These are phyloP conservation scores for Synergus umbraculus DNA, from an alignment of 2,888 invertebrate species.

Conservation along the genomic window DNA sequence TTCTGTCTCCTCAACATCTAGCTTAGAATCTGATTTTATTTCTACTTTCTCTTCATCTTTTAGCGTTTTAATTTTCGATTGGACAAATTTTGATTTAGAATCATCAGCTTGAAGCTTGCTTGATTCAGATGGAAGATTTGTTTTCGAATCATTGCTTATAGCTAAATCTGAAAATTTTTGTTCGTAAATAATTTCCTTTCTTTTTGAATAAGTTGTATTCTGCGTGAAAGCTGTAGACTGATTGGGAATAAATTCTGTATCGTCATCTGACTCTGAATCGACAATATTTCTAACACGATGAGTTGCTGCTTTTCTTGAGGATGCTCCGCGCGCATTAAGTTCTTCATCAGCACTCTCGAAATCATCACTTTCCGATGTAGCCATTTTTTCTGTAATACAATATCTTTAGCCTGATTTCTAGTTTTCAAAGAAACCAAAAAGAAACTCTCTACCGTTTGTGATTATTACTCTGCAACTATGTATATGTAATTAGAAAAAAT, in stretches of 20 bases:
- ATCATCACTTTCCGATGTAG: slow-evolving; percentile 86
- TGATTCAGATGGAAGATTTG: not conserved
- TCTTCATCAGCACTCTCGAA: slow-evolving; percentile 90
- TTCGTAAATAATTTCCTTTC: not conserved
- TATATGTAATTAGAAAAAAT: too few relatives aligned
- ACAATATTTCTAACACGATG: slow-evolving; percentile 60
- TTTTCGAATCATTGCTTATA: not conserved
- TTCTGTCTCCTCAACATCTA: not conserved
- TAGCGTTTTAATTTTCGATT: not conserved
- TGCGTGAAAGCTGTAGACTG: slow-evolving; percentile 39
- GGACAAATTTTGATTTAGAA: not conserved
- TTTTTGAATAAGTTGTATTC: not conserved
- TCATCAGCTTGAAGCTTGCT: not conserved
- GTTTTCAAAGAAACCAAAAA: not conserved
- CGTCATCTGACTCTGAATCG: slow-evolving; percentile 74
- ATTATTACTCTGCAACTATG: too few relatives aligned
- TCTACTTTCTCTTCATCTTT: not conserved
- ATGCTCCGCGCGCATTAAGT: slow-evolving; percentile 67
- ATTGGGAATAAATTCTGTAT: slow-evolving; percentile 65
- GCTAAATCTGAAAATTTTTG: not conserved
- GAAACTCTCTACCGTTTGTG: slow-evolving; percentile 36
- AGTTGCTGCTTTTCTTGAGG: slow-evolving; percentile 48
- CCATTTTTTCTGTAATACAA: slow-evolving; percentile 77
- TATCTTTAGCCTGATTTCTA: slow-evolving; percentile 14
- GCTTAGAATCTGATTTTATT: not conserved